Conservation (phyloP, 2,888 invertebrate species). For the Bugulina stolonifera region DNA sequence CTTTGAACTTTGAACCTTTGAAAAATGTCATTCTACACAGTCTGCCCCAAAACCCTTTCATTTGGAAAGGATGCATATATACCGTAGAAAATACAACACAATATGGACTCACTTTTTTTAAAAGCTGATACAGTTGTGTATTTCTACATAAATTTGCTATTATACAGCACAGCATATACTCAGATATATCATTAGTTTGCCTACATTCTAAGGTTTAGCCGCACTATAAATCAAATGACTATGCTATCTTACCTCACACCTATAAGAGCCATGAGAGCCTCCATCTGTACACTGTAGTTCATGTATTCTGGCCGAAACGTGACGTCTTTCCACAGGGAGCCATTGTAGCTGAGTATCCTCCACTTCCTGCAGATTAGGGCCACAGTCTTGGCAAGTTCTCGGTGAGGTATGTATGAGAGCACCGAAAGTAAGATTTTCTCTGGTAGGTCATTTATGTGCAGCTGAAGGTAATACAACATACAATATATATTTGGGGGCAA, state of each 20-base stretch:
- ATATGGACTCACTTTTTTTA: no score
- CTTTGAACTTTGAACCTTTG: no score
- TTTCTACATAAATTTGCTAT: no score
- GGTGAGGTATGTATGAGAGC: conserved; percentile 87
- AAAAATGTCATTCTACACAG: no score
- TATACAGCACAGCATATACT: no score
- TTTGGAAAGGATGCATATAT: no score
- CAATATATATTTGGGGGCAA: not conserved
- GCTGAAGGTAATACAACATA: not conserved
- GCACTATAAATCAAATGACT: no score
- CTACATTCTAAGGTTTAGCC: no score
- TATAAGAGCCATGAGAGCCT: conserved; percentile 78
- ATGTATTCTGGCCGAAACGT: conserved; percentile 93
- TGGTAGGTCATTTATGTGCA: conserved; percentile 79
- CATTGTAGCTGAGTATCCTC: conserved; percentile 91
- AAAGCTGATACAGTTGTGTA: no score
- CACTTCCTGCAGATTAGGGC: conserved; percentile 92
- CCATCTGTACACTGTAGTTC: conserved; percentile 78
- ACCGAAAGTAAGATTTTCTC: conserved; percentile 91
- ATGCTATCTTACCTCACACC: conserved; percentile 35
- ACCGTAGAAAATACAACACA: no score
- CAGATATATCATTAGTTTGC: no score
- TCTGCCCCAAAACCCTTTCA: no score
- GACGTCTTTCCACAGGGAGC: conserved; percentile 88
- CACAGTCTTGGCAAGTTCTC: conserved; percentile 80